Conservation (phyloP, 2,113 vertebrate genomes). For the Alligator sinensis region DNA sequence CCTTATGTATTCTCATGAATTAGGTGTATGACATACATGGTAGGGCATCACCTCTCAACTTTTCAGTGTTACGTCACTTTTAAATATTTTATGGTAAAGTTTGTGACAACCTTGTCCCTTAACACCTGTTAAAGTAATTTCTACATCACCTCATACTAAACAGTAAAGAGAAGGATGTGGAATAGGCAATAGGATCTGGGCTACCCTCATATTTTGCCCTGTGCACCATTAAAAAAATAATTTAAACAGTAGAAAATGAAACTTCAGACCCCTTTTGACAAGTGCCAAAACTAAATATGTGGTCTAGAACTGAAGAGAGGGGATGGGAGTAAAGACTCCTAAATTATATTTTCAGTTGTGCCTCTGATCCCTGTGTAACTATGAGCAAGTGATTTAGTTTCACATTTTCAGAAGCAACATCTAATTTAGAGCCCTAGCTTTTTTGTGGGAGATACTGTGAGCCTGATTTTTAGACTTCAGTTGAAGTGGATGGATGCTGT, state of each 20-base stretch:
- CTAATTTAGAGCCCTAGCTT: background rate
- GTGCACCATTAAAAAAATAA: background rate
- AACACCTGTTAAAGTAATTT: background rate
- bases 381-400: background rate
- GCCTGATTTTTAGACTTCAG: background rate
- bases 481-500: background rate
- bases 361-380: background rate
- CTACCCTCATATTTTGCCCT: background rate
- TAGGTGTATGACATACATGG: accelerated
- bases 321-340: background rate
- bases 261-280: accelerated
- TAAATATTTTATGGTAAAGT: background rate
- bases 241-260: background rate
- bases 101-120: background rate
- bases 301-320: background rate
- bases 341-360: background rate
- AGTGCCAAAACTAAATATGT: background rate
- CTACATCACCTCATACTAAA: background rate
- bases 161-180: background rate
- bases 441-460: background rate
- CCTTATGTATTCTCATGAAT: background rate
- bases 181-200: accelerated
- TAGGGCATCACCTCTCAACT: background rate
- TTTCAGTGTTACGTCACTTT: accelerated
- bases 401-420: background rate